Conservation (phyloP, 2,888 invertebrate genomes). For the Heteropelma amictum region DNA sequence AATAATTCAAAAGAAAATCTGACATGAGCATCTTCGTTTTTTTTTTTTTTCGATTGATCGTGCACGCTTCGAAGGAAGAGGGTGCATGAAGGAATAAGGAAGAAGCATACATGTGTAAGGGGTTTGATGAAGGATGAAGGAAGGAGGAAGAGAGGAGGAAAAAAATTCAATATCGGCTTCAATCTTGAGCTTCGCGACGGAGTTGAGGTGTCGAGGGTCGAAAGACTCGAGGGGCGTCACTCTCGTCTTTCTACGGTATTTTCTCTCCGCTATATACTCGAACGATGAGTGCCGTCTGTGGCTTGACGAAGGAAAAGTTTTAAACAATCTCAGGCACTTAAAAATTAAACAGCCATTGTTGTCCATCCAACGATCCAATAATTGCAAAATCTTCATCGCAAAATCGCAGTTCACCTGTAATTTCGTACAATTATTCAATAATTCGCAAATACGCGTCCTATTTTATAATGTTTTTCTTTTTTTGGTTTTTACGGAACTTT, state of each 20-base stretch:
- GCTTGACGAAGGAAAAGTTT: constrained; percentile 23
- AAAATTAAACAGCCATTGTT: constrained; percentile 20
- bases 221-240: constrained; percentile 58
- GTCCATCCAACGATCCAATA: background rate
- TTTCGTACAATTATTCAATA: too few species aligned
- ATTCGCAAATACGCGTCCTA: too few species aligned
- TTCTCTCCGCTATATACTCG: background rate
- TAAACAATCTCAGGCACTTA: constrained; percentile 16
- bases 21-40: too few species aligned
- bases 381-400: too few species aligned
- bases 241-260: constrained; percentile 31
- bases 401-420: too few species aligned
- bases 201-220: constrained; percentile 62
- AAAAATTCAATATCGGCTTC: constrained; percentile 67
- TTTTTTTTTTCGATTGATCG: constrained; percentile 33
- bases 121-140: background rate
- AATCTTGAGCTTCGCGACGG: constrained; percentile 63
- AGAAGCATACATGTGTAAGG: background rate
- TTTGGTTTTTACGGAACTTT: background rate
- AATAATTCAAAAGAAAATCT: background rate
- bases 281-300: background rate
- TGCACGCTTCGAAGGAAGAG: constrained; percentile 17
- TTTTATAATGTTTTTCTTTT: background rate
- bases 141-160: constrained; percentile 8
- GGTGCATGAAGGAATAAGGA: constrained; percentile 28